Evolutionary conservation across 2,888 invertebrate species (phyloP).

Genomic region (Gryllus longicercus): DNA sequence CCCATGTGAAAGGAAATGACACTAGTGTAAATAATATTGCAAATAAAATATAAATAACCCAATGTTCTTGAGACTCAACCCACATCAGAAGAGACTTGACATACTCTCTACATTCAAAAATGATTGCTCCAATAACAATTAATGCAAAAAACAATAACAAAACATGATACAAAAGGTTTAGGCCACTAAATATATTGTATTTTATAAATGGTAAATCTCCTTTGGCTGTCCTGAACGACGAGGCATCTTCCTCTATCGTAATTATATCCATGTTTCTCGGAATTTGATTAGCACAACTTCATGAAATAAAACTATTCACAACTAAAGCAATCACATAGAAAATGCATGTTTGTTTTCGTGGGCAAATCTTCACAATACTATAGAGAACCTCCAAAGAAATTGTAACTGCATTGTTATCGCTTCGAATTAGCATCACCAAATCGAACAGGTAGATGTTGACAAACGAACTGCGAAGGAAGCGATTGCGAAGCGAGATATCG

Average conservation of each 20-base stretch:
- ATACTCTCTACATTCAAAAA: conserved; percentile 72
- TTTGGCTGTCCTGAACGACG: neutral
- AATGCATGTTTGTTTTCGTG: too few species aligned
- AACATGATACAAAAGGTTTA: conserved; percentile 17
- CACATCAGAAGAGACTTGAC: conserved; percentile 72
- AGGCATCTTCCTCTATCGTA: neutral
- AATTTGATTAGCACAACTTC: too few species aligned
- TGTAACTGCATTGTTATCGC: too few species aligned
- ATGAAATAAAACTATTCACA: too few species aligned
- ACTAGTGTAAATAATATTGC: conserved; percentile 76
- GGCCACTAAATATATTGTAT: neutral
- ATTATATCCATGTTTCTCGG: neutral
- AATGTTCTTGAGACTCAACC: conserved; percentile 76
- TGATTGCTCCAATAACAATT: conserved; percentile 49
- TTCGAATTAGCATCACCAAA: too few species aligned
- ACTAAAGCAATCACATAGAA: too few species aligned
- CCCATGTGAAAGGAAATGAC: conserved; percentile 83
- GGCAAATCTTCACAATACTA: too few species aligned
- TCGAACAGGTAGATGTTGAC: too few species aligned
- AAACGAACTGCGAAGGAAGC: too few species aligned
- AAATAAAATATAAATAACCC: conserved; percentile 71
- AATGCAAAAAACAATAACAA: conserved; percentile 22
- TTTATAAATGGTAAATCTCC: neutral
- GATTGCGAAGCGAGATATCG: too few species aligned
- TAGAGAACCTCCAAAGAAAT: too few species aligned